phyloP scores from a whole-genome alignment of 2,888 invertebrate species.

The Cerastoderma edule region DNA sequence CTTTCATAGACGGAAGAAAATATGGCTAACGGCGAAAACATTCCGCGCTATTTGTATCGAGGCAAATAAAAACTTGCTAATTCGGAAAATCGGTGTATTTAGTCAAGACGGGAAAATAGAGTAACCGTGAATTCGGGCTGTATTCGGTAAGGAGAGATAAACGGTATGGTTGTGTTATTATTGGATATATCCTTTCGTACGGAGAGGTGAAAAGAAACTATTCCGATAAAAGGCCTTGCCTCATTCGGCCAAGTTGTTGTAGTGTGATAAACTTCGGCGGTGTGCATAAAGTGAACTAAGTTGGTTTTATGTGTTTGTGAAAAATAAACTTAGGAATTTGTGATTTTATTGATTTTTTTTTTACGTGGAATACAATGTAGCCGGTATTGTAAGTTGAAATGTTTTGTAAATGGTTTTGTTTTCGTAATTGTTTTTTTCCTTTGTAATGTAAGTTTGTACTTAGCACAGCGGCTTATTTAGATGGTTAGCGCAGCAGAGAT shows the following conservation, averaged over 20 bases:
- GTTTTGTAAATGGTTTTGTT: background rate
- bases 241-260: background rate
- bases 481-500: too few relatives aligned
- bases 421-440: background rate
- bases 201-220: conserved; percentile 24
- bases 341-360: background rate
- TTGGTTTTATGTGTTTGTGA: too few relatives aligned
- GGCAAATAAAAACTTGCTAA: too few relatives aligned
- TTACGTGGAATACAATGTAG: background rate
- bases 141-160: conserved; percentile 14
- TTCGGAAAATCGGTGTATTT: too few relatives aligned
- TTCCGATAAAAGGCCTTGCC: conserved; percentile 17
- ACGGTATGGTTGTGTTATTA: conserved; percentile 5
- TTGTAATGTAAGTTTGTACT: too few relatives aligned
- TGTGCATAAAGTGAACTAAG: too few relatives aligned
- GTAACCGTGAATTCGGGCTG: too few relatives aligned
- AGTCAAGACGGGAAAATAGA: too few relatives aligned
- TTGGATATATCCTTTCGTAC: conserved; percentile 1
- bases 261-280: conserved; percentile 9
- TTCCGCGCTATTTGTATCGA: too few relatives aligned
- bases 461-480: too few relatives aligned
- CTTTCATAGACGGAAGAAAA: too few relatives aligned
- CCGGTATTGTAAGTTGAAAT: background rate
- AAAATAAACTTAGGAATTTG: background rate
- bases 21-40: too few relatives aligned